phyloP scores from a whole-genome alignment of 1,140 invertebrate genomes.

The Spodoptera frugiperda region DNA sequence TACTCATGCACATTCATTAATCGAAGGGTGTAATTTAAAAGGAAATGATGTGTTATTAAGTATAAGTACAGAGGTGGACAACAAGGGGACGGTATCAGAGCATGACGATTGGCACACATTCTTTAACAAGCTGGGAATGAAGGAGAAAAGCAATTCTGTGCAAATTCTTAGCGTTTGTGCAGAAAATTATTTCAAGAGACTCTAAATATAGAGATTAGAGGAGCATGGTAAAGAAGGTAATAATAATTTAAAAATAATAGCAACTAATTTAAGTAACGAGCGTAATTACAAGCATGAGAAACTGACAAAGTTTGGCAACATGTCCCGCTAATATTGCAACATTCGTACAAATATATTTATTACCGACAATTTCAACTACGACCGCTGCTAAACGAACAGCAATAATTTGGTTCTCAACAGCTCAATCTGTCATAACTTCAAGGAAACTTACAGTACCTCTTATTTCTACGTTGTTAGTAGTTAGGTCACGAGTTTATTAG shows the following conservation, averaged over 20 bases:
- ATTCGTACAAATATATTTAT: slow-evolving; percentile 17
- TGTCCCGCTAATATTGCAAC: slow-evolving; percentile 11
- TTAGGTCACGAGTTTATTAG: slow-evolving; percentile 27
- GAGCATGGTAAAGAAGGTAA: neutral
- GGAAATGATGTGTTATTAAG: neutral
- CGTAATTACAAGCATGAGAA: slow-evolving; percentile 15
- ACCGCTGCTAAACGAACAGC: slow-evolving; percentile 11
- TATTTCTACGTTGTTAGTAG: slow-evolving; percentile 18
- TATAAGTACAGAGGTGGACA: neutral
- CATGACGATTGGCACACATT: slow-evolving; percentile 23
- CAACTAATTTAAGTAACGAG: slow-evolving; percentile 7
- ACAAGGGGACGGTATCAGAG: slow-evolving; percentile 11
- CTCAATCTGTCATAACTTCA: slow-evolving; percentile 32
- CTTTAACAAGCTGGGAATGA: slow-evolving; percentile 8
- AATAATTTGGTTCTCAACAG: slow-evolving; percentile 26
- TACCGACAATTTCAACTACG: neutral
- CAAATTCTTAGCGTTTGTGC: slow-evolving; percentile 7
- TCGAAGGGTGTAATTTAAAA: neutral
- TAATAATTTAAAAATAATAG: neutral
- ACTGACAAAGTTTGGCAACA: slow-evolving; percentile 5
- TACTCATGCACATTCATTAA: neutral
- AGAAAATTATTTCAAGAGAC: neutral
- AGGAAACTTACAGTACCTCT: slow-evolving; percentile 13
- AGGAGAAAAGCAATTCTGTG: slow-evolving; percentile 17
- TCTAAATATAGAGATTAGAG: too few species aligned